A percentile compares a stretch with the other conserved stretches of the same genome.
These are phyloP conservation scores for Crotophaga sulcirostris DNA, from an alignment of 2,113 vertebrate genomes.

Conservation along the genomic window DNA sequence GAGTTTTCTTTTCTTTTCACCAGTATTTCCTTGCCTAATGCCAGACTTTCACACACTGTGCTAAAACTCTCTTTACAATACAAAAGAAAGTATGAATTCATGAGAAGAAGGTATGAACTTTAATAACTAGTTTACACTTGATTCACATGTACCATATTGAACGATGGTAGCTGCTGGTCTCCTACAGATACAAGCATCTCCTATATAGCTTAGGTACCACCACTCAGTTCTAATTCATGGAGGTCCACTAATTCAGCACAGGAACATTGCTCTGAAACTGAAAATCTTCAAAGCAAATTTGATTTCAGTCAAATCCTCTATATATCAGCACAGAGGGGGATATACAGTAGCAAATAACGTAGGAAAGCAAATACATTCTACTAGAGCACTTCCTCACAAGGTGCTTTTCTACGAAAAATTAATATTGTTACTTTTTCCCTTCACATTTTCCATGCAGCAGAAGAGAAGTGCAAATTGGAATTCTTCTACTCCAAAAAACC, in stretches of 20 bases:
- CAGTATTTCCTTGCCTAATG: neutral
- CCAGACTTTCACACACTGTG: neutral
- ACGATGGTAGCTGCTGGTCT: neutral
- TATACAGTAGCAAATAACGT: neutral
- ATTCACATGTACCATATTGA: neutral
- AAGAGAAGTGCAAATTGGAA: slow-evolving; percentile 17
- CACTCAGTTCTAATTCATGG: no score
- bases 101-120: neutral
- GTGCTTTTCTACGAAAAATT: neutral
- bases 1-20: neutral
- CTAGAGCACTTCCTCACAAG: neutral
- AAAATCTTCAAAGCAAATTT: neutral
- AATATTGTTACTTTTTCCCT: slow-evolving; percentile 15
- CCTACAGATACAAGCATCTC: neutral
- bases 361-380: neutral
- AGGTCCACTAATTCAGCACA: neutral
- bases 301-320: neutral
- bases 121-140: neutral
- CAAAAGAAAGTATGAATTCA: neutral
- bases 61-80: neutral
- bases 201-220: neutral
- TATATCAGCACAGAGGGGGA: neutral
- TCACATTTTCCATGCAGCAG: neutral
- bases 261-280: neutral
- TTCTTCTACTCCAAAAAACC: neutral